These are phyloP conservation scores for Dolomedes plantarius DNA, from an alignment of 2,888 invertebrate species.

Conservation along the genomic window DNA sequence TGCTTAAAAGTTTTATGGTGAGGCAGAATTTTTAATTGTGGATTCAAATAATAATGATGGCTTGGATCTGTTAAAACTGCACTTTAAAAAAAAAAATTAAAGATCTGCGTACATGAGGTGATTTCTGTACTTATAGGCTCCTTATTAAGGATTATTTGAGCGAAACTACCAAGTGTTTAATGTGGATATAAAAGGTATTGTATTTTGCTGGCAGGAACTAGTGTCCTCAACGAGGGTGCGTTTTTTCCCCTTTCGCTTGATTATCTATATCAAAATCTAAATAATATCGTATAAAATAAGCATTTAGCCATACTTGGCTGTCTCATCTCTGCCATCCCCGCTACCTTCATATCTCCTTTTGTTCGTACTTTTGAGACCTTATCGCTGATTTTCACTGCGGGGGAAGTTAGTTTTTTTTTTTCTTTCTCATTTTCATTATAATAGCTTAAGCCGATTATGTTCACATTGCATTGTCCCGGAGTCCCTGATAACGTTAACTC, in stretches of 20 bases:
- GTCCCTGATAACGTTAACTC: background rate
- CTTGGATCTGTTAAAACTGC: too few relatives aligned
- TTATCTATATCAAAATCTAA: slow-evolving; percentile 2
- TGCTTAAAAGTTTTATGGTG: too few relatives aligned
- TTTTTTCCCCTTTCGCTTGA: background rate
- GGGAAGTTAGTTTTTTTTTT: background rate
- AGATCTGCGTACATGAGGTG: too few relatives aligned
- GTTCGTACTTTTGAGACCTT: slow-evolving; percentile 26
- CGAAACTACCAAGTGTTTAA: too few relatives aligned
- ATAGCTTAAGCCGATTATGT: slow-evolving; percentile 6
- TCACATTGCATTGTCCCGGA: background rate
- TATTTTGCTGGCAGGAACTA: too few relatives aligned
- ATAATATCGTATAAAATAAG: background rate
- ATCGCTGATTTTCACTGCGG: slow-evolving; percentile 50
- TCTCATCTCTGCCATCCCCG: background rate
- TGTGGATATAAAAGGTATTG: too few relatives aligned
- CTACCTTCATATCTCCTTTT: slow-evolving; percentile 40
- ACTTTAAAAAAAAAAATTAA: too few relatives aligned
- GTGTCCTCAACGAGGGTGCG: too few relatives aligned
- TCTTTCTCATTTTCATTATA: slow-evolving; percentile 3
- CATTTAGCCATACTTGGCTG: background rate
- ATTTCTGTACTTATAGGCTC: too few relatives aligned
- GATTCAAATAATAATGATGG: too few relatives aligned
- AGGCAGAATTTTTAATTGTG: too few relatives aligned
- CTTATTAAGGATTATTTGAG: too few relatives aligned